A percentile compares a stretch with the other conserved stretches of the same genome.
phyloP scores from a whole-genome alignment of 2,113 vertebrate species.

The Cyanistes caeruleus region DNA sequence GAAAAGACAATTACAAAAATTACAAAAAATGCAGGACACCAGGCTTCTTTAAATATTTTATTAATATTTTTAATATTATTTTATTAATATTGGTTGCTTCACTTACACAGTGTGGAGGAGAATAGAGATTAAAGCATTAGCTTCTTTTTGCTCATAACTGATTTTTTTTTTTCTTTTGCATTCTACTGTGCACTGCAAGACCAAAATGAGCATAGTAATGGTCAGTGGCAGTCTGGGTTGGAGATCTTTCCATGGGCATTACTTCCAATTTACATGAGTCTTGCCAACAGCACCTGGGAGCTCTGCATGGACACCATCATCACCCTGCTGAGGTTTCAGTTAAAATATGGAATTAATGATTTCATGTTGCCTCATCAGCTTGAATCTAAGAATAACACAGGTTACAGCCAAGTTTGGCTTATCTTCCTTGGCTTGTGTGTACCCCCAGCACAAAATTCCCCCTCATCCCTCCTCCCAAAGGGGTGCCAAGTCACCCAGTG shows the following conservation, averaged over 20 bases:
- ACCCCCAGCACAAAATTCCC: background rate
- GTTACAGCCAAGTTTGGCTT: background rate
- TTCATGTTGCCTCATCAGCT: background rate
- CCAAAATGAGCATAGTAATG: background rate
- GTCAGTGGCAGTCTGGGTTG: background rate
- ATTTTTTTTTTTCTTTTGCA: background rate
- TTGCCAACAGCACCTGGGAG: background rate
- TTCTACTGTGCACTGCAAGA: background rate
- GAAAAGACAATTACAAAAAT: background rate
- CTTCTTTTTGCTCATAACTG: background rate
- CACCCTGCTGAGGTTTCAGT: background rate
- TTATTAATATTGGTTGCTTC: background rate
- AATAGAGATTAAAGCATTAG: background rate
- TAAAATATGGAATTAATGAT: background rate
- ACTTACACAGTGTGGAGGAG: background rate
- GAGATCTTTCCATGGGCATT: background rate
- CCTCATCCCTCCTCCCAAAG: background rate
- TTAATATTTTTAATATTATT: background rate
- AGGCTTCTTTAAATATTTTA: background rate
- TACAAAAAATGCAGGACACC: background rate
- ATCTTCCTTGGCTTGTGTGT: accelerated
- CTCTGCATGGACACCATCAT: background rate
- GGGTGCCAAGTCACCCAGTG: background rate
- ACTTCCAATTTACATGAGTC: background rate
- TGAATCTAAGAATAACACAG: background rate